Evolutionary conservation across 2,113 vertebrate genomes (phyloP), one percentile per base, ranked within the genome.

Genomic region (Misgurnus anguillicaudatus): DNA sequence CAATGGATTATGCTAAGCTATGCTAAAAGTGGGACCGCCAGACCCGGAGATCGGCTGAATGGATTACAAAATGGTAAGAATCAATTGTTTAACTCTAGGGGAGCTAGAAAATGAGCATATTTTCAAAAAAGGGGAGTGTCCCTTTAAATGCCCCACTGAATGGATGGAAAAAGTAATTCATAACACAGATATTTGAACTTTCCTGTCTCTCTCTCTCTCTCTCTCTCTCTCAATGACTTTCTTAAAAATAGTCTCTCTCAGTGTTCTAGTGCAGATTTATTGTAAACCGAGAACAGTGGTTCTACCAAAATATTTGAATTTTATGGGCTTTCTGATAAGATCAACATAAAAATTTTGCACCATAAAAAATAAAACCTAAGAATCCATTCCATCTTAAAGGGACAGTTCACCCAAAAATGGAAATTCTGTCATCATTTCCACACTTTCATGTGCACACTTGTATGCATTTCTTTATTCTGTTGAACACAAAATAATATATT

Each of bases 221-320:
- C 24, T 21, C 6, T 10, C 4, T 21, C 55, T 79, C 19, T 60
- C 48, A 72, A 51, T 19, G 21, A 39, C 5, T 10, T 17, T 5
- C 38, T 19, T 14, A 48, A 57, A 14, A 57, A 14, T 58, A n/a
- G 57, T 19, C 42, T 68, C 53, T 63, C 19, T 60, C 38, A 72
- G 63, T 19, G 71, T 71, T 53, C 39, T 21, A 19, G 39, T 80
- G 48, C 55, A 74, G 78, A 55, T 72, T 17, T 51, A 53, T 68
- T 66, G 71, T 5, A n/a, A 63, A 74, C 57, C 58, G 78, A 75
- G 17, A 74, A 81, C 75, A 81, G 74, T 80, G 36, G 79, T 60
- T 63, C 39, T 70, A 85, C 87, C 69, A 70, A 86, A 84, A 83
- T 67, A 80, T 89, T 88, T 85, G 55, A 65, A 85, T 87, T 86